Evolutionary conservation across 2,797 vertebrate species (phyloP), one percentile per base, ranked within the genome.

Genomic region (Meda fulgida): DNA sequence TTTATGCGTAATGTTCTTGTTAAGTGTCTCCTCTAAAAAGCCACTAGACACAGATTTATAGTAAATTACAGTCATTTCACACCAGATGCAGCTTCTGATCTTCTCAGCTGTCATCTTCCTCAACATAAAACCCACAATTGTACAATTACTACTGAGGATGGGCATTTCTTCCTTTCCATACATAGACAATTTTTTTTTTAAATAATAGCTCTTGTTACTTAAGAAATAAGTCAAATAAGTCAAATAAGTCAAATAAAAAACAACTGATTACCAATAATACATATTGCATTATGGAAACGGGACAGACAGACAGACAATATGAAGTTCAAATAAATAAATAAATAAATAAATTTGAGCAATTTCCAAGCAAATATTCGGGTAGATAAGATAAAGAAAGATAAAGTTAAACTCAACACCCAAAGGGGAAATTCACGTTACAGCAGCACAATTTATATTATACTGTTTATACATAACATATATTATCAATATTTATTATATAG

Each of bases 51-150:
- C 66, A 86, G 31, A 66, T 88, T 38, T 81, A 86, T 83, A 73
- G 84, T 81, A 77, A 73, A 86, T 81, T 81, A 81, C 78, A 86
- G 81, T 83, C 55, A 81, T 84, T 84, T 88, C 11, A 67, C 81
- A 73, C 16, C 84, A 78, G 63, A 84, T 84, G 82, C 73, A 86
- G 78, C 60, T 86, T 58, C 23, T 81, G 72, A 67, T 58, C 40
- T 76, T 78, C 67, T 81, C 87, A 88, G 78, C 69, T 83, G 76
- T 88, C 66, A 81, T 48, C 85, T 72, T 40, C 43, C 72, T 51
- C 66, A 78, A 66, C n/a, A 46, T 51, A 76, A 86, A 76, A 86
- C 43, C 53, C 10, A 71, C 38, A 40, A 40, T 40, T 75, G 69
- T 40, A 86, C 72, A 72, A 60, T 60, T 71, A 81, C 51, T 8